Evolutionary conservation across 2,797 vertebrate genomes (phyloP).

Genomic region (Mormyrus hasselquistii): DNA sequence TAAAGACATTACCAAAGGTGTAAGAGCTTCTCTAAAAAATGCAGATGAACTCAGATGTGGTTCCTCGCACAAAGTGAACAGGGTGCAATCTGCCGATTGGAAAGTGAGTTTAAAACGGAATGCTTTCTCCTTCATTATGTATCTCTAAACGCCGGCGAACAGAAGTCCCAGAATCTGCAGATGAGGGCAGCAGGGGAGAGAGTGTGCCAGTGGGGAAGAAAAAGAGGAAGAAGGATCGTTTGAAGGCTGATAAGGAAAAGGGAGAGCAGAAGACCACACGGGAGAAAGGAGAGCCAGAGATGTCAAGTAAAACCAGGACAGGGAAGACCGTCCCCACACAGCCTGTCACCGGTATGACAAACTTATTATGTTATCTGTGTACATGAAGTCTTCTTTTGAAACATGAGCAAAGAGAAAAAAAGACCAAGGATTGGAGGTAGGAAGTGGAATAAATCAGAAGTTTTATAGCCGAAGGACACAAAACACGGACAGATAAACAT

Average conservation of each 20-base stretch:
- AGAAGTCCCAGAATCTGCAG: constrained; percentile 19
- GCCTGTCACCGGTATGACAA: constrained; percentile 50
- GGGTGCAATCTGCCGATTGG: background rate
- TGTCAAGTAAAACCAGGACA: constrained; percentile 33
- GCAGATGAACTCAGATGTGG: background rate
- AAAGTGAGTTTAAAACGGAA: background rate
- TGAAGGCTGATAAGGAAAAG: constrained; percentile 41
- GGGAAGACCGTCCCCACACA: constrained; percentile 46
- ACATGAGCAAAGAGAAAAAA: background rate
- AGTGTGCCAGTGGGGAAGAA: constrained; percentile 48
- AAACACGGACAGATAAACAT: background rate
- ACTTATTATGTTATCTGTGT: background rate
- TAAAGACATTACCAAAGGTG: background rate
- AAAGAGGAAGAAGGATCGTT: constrained; percentile 53
- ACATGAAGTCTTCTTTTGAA: background rate
- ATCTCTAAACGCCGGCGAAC: background rate
- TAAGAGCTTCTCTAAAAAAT: background rate
- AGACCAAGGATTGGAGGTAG: background rate
- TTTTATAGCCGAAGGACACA: background rate
- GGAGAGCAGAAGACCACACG: constrained; percentile 48
- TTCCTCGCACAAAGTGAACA: background rate
- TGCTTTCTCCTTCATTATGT: background rate
- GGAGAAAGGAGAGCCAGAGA: constrained; percentile 38
- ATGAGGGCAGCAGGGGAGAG: constrained; percentile 37
- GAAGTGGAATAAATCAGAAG: constrained; percentile 26